Evolutionary conservation across 2,888 invertebrate genomes (phyloP).

Genomic region (Clistopyga incitator): DNA sequence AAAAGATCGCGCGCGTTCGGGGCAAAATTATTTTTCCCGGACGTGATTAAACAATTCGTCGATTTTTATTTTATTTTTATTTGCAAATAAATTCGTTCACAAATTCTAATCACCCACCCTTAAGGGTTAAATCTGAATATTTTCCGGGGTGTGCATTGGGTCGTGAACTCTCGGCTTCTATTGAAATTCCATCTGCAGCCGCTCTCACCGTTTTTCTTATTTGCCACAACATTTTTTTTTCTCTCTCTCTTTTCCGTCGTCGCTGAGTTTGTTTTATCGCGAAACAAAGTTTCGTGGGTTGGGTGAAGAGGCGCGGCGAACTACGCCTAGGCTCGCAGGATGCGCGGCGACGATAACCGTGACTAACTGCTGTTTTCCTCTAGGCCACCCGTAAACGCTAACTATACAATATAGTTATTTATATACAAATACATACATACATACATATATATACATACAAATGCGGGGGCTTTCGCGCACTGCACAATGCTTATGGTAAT

Average conservation of each 20-base stretch:
- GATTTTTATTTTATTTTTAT: too few relatives aligned
- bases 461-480: neutral
- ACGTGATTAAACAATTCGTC: too few relatives aligned
- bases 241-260: constrained; percentile 4
- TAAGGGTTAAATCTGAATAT: too few relatives aligned
- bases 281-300: constrained; percentile 24
- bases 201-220: constrained; percentile 3
- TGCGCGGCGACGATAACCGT: constrained; percentile 52
- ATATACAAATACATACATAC: constrained; percentile 21
- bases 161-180: neutral
- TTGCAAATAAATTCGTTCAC: too few relatives aligned
- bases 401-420: constrained; percentile 13
- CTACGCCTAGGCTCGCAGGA: constrained; percentile 35
- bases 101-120: too few relatives aligned
- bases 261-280: constrained; percentile 40
- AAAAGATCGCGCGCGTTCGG: too few relatives aligned
- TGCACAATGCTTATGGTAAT: constrained; percentile 56
- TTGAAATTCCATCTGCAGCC: constrained; percentile 16
- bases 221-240: neutral
- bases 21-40: too few relatives aligned
- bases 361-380: constrained; percentile 57
- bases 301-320: neutral
- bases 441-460: constrained; percentile 31
- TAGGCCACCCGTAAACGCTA: constrained; percentile 17
- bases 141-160: neutral